These are phyloP conservation scores for Folsomia candida DNA, from an alignment of 2,888 invertebrate genomes.

Conservation along the genomic window DNA sequence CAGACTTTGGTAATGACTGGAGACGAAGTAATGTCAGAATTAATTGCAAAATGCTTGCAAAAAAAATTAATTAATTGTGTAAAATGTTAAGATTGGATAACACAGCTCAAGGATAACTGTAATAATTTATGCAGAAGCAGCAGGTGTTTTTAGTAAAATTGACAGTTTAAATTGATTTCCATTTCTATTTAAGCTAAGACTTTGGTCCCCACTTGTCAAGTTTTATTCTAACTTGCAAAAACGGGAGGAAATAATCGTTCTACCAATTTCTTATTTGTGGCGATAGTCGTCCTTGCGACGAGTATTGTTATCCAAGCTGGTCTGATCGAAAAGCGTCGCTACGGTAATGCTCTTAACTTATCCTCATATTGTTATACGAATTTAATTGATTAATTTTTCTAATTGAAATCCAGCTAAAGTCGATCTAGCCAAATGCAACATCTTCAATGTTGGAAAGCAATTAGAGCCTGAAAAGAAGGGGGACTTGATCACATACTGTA, in stretches of 20 bases:
- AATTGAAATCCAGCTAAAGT: background rate
- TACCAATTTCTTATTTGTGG: background rate
- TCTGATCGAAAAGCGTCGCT: background rate
- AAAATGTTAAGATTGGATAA: too few relatives aligned
- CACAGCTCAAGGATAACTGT: too few relatives aligned
- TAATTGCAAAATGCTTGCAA: too few relatives aligned
- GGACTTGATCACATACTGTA: background rate
- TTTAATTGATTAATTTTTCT: background rate
- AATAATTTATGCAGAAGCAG: background rate
- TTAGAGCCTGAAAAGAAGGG: background rate
- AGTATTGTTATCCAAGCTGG: background rate
- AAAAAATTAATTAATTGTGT: too few relatives aligned
- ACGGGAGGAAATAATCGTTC: background rate
- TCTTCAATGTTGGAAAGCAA: background rate
- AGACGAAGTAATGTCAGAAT: too few relatives aligned
- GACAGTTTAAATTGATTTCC: background rate
- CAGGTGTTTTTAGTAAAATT: background rate
- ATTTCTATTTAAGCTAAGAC: background rate
- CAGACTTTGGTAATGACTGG: background rate
- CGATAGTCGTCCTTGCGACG: background rate
- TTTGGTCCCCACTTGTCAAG: background rate
- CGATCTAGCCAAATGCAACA: background rate
- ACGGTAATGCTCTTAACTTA: background rate
- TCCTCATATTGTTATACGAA: background rate
- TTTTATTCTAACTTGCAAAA: background rate